These are phyloP conservation scores for Oikopleura dioica DNA, from an alignment of 23 tunicate genomes.

Conservation along the genomic window DNA sequence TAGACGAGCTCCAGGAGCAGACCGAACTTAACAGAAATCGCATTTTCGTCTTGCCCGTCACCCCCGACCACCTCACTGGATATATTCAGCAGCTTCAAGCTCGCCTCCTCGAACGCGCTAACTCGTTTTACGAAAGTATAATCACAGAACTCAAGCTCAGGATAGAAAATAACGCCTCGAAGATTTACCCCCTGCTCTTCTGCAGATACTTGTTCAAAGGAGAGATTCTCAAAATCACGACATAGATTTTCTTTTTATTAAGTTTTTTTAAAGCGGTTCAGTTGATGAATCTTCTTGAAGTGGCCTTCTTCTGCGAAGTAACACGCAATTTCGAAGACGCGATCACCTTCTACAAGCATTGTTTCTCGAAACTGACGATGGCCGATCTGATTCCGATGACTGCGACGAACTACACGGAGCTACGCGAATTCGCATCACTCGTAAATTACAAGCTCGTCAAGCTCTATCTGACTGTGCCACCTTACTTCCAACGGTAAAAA, in stretches of 20 bases:
- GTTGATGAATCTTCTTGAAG: background rate
- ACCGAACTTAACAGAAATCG: background rate
- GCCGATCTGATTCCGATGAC: background rate
- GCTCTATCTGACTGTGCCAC: slow-evolving; percentile 9
- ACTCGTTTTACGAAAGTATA: background rate
- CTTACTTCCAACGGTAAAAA: background rate
- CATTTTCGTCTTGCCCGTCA: background rate
- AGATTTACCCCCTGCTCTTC: background rate
- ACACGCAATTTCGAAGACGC: background rate
- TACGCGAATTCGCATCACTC: slow-evolving; percentile 2
- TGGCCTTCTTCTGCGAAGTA: background rate
- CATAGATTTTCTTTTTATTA: background rate
- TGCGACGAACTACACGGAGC: background rate
- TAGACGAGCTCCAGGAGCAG: background rate
- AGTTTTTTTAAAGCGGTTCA: background rate
- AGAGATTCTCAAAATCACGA: no score
- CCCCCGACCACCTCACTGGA: slow-evolving; percentile 1
- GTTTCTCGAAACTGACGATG: background rate
- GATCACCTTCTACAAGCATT: slow-evolving; percentile 6
- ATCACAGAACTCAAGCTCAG: background rate
- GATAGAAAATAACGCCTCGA: background rate
- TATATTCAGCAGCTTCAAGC: background rate
- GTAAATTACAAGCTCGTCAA: background rate
- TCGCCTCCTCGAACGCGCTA: background rate
- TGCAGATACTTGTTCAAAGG: slow-evolving; percentile 2